Conservation (phyloP, 2,888 invertebrate genomes). For the Cancer borealis region DNA sequence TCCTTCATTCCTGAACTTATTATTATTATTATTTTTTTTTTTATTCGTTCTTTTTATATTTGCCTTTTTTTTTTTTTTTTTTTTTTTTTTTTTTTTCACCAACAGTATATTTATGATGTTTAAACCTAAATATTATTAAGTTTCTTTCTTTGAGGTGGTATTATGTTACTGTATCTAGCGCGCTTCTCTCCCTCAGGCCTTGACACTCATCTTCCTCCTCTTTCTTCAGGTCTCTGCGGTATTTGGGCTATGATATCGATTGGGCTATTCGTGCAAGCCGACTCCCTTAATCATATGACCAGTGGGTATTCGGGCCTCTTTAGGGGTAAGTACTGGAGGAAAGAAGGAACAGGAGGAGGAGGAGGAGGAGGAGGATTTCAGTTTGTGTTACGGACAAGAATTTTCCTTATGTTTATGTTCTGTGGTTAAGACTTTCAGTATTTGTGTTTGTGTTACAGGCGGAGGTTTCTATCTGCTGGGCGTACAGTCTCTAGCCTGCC, state of each 20-base stretch:
- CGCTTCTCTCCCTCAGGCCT: not conserved
- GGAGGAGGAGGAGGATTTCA: not conserved
- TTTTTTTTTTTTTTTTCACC: not conserved
- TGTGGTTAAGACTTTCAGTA: not conserved
- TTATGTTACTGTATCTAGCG: not conserved
- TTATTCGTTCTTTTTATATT: too few relatives aligned
- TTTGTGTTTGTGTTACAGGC: constrained; percentile 81
- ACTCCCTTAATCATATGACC: constrained; percentile 89
- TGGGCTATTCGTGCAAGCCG: constrained; percentile 93
- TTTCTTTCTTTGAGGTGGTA: not conserved
- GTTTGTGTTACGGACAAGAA: not conserved
- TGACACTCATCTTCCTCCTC: not conserved
- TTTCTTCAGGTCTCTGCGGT: constrained; percentile 76
- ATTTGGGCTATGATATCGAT: constrained; percentile 90
- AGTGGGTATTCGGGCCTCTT: constrained; percentile 81
- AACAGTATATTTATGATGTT: not conserved
- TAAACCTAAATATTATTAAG: too few relatives aligned
- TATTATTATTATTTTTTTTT: not conserved
- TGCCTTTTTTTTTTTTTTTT: not conserved
- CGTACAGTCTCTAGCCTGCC: constrained; percentile 87
- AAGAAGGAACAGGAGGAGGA: not conserved
- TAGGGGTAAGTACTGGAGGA: constrained; percentile 79
- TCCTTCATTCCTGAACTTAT: too few relatives aligned
- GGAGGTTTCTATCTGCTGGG: constrained; percentile 94
- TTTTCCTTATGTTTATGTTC: not conserved